Percentiles rank a stretch among this genome's conserved stretches.
Evolutionary conservation across 2,888 invertebrate genomes (phyloP).

Genomic region (Dryocosmus kuriphilus): DNA sequence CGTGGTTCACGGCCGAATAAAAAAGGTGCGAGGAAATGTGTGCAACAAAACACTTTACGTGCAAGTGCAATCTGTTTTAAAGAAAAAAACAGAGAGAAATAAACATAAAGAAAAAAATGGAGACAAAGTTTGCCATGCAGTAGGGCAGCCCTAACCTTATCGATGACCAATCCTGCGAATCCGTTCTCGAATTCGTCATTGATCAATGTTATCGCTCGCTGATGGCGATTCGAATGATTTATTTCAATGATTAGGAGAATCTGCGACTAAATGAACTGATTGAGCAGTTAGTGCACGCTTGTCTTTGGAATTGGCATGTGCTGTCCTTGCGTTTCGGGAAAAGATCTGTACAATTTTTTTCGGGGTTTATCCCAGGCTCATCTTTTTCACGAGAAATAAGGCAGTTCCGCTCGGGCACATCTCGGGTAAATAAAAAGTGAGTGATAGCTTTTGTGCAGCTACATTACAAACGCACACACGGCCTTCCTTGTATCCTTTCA

Average conservation of each 20-base stretch:
- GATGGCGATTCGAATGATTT: neutral
- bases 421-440: neutral
- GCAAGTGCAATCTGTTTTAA: neutral
- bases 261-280: neutral
- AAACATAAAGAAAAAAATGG: neutral
- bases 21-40: neutral
- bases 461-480: neutral
- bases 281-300: conserved; percentile 46
- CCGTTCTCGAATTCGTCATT: conserved; percentile 1
- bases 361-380: neutral
- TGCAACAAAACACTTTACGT: conserved; percentile 1
- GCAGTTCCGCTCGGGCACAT: neutral
- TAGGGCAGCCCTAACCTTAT: conserved; percentile 13
- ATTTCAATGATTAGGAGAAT: neutral
- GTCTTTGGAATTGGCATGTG: conserved; percentile 47
- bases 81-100: neutral
- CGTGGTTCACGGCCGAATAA: neutral
- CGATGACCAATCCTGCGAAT: conserved; percentile 6
- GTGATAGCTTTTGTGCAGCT: neutral
- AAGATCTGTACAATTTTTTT: neutral
- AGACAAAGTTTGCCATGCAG: neutral
- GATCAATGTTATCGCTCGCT: conserved; percentile 7
- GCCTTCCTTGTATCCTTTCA: conserved; percentile 45
- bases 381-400: neutral
- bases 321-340: neutral